A percentile compares a stretch with the other conserved stretches of the same genome.
phyloP scores from a whole-genome alignment of 2,888 invertebrate genomes.

The Oscheius sp. region DNA sequence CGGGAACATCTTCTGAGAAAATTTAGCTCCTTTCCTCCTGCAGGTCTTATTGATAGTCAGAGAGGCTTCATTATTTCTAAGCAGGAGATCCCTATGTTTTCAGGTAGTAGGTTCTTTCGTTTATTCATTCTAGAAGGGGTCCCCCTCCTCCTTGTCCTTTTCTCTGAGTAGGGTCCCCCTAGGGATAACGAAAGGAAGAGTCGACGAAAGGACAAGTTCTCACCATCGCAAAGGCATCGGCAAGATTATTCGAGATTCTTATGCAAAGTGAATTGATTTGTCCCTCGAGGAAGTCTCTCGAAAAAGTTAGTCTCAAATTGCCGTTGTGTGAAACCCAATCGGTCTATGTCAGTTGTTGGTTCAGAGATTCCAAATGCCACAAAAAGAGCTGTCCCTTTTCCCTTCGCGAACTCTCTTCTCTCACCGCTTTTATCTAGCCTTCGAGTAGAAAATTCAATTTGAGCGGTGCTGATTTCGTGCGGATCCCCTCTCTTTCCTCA shows the following conservation, averaged over 20 bases:
- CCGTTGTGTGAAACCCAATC: too few relatives aligned
- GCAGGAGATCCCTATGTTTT: background rate
- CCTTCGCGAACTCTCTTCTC: background rate
- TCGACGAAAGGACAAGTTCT: background rate
- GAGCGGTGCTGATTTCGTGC: conserved; percentile 22
- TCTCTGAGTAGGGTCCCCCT: background rate
- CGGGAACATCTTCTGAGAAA: too few relatives aligned
- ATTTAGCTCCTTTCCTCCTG: too few relatives aligned
- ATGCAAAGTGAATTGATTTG: too few relatives aligned
- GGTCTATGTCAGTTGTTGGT: background rate
- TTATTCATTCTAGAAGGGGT: background rate
- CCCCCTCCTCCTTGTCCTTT: background rate
- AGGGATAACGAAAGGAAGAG: background rate
- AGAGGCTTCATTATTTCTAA: too few relatives aligned
- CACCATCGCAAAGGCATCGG: background rate
- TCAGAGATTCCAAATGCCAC: background rate
- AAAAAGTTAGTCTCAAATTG: too few relatives aligned
- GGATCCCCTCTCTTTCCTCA: too few relatives aligned
- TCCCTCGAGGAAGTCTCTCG: too few relatives aligned
- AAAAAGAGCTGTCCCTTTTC: background rate
- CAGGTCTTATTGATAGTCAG: too few relatives aligned
- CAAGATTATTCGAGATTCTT: background rate
- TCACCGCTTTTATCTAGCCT: background rate
- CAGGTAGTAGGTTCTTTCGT: background rate
- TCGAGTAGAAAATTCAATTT: conserved; percentile 20